Percentiles rank a stretch among this genome's conserved stretches.
Evolutionary conservation across 1,140 invertebrate genomes (phyloP).

Genomic region (Frieseomelitta varia): DNA sequence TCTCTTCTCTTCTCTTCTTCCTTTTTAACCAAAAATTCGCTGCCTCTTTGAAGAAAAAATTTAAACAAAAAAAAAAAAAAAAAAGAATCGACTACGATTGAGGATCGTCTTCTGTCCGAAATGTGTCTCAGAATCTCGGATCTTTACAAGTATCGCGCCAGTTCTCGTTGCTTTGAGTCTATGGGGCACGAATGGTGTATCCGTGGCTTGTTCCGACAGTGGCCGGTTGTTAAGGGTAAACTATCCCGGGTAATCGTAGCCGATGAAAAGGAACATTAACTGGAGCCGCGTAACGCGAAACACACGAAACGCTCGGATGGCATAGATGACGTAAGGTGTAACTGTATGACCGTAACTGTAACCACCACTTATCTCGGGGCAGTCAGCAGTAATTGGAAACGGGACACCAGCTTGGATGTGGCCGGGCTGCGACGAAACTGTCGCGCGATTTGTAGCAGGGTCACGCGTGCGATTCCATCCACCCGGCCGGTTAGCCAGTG

Average conservation of each 20-base stretch:
- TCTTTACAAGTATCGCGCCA: too few species aligned
- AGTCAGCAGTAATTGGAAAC: constrained; percentile 74
- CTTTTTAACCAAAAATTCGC: neutral
- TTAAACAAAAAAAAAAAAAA: neutral
- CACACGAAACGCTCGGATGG: constrained; percentile 33
- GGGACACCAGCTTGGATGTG: constrained; percentile 51
- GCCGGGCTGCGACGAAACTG: constrained; percentile 27
- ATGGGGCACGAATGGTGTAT: neutral
- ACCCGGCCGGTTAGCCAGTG: constrained; percentile 20
- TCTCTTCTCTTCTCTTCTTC: neutral
- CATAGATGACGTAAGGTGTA: constrained; percentile 71
- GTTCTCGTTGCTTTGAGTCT: neutral
- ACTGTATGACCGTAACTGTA: constrained; percentile 75
- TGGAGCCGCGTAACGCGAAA: neutral
- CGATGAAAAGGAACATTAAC: constrained; percentile 65
- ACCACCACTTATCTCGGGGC: constrained; percentile 74
- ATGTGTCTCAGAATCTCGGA: too few species aligned
- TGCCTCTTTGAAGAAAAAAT: neutral
- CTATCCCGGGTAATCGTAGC: constrained; percentile 74
- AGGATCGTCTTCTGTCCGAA: too few species aligned
- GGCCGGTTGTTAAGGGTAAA: constrained; percentile 67
- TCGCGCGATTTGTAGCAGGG: constrained; percentile 50
- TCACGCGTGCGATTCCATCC: constrained; percentile 42
- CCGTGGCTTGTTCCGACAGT: neutral
- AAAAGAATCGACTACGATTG: too few species aligned